Evolutionary conservation across 2,113 vertebrate species (phyloP).

Genomic region (Ceuthmochares aereus): DNA sequence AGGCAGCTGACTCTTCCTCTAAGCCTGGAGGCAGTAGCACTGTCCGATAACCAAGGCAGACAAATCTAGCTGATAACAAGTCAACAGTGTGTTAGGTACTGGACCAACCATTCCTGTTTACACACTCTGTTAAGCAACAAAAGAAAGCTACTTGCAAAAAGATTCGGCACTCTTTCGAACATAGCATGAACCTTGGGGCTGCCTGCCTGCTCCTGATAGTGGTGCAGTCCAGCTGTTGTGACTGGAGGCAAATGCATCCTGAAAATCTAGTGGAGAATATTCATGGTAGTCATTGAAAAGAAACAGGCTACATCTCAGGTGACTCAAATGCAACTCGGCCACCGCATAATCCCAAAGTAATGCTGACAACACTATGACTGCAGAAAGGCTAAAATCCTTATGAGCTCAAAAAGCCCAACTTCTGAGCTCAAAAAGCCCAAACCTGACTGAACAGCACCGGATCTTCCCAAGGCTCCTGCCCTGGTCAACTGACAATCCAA

Average conservation of each 20-base stretch:
- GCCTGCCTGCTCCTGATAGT: neutral
- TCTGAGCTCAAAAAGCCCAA: neutral
- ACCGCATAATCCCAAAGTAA: neutral
- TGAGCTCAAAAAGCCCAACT: neutral
- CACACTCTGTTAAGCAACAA: neutral
- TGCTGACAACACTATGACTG: neutral
- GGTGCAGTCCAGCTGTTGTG: neutral
- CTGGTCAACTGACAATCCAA: neutral
- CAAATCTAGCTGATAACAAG: neutral
- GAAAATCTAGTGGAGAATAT: neutral
- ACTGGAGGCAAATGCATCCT: neutral
- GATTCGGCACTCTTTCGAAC: neutral
- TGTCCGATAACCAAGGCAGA: neutral
- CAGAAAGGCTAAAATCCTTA: neutral
- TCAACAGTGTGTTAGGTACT: neutral
- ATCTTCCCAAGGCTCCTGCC: neutral
- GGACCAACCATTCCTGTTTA: neutral
- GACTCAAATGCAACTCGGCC: neutral
- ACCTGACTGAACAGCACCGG: neutral
- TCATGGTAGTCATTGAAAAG: neutral
- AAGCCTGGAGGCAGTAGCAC: neutral
- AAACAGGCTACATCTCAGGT: neutral
- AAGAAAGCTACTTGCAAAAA: neutral
- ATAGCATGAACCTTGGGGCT: neutral
- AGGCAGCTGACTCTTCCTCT: neutral